Evolutionary conservation across 2,113 vertebrate genomes (phyloP).

Genomic region (Peromyscus polionotus): DNA sequence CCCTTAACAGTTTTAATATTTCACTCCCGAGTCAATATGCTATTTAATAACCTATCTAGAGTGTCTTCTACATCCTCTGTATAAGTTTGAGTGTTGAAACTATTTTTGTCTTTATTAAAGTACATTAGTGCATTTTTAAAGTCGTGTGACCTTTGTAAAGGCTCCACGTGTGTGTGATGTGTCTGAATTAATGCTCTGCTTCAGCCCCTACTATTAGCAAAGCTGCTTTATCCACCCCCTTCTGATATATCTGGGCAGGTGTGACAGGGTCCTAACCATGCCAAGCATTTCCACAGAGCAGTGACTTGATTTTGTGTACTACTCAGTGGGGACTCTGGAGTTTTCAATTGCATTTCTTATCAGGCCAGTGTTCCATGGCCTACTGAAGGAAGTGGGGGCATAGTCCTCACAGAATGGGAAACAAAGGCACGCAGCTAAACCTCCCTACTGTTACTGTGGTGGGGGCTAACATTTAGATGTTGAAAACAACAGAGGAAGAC

Average conservation of each 20-base stretch:
- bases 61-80: conserved; percentile 26
- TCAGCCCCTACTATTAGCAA: background rate
- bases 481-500: background rate
- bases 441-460: background rate
- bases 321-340: background rate
- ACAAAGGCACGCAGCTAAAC: background rate
- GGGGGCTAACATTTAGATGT: background rate
- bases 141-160: background rate
- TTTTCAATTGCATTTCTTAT: conserved; percentile 31
- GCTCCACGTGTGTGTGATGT: background rate
- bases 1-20: conserved; percentile 58
- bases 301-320: background rate
- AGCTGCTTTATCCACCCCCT: background rate
- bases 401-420: background rate
- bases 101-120: conserved; percentile 46
- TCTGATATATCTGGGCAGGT: background rate
- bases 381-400: background rate
- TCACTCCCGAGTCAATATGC: conserved; percentile 44
- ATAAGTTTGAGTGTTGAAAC: background rate
- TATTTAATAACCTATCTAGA: conserved; percentile 49
- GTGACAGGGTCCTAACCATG: background rate
- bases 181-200: background rate
- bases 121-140: conserved; percentile 5
- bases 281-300: background rate
- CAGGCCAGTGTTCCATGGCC: background rate